phyloP scores from a whole-genome alignment of 2,797 vertebrate species.

The Perodicticus potto region DNA sequence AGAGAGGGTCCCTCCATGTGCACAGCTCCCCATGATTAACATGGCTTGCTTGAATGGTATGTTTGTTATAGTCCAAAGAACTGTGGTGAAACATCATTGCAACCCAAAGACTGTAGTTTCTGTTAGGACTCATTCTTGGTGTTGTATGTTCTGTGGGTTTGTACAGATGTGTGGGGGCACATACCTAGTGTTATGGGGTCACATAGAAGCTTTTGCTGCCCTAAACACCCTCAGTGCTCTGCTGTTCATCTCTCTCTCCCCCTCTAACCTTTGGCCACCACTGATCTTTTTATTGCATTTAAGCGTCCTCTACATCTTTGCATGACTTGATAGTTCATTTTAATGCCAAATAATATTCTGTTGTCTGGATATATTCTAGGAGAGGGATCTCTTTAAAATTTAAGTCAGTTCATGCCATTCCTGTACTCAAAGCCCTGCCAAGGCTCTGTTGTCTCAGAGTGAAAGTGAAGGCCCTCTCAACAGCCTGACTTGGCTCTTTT shows the following conservation, averaged over 20 bases:
- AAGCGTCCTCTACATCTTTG: background rate
- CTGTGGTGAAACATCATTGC: background rate
- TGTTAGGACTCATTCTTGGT: background rate
- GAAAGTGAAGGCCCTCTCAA: background rate
- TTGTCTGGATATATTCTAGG: too few species aligned
- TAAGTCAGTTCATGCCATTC: background rate
- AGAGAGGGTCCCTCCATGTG: background rate
- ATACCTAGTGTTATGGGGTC: fast-evolving
- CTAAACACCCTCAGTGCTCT: background rate
- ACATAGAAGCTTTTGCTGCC: background rate
- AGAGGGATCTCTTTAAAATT: background rate
- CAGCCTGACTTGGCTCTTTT: background rate
- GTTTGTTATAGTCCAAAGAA: background rate
- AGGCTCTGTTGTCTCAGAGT: background rate
- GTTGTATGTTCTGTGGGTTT: background rate
- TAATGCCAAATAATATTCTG: background rate
- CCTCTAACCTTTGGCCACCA: too few species aligned
- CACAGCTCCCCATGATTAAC: background rate
- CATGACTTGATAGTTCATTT: background rate
- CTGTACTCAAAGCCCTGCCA: background rate
- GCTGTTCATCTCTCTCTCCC: too few species aligned
- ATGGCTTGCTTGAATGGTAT: background rate
- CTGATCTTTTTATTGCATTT: too few species aligned
- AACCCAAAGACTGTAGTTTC: background rate
- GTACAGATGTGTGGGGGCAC: background rate